Evolutionary conservation across 2,888 invertebrate species (phyloP).

Genomic region (Podotricha telesiphe): DNA sequence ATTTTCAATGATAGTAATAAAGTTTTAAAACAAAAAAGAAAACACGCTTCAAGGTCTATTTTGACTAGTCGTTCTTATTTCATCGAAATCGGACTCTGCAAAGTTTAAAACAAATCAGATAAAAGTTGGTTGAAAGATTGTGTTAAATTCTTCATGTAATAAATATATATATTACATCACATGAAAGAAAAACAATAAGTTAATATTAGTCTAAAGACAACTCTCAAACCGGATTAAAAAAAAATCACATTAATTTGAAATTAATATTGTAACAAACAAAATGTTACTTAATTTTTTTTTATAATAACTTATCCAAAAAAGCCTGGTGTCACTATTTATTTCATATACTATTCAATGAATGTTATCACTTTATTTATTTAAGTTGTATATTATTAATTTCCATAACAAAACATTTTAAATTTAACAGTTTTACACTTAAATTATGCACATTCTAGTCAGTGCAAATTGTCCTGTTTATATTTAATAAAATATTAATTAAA

Average conservation of each 20-base stretch:
- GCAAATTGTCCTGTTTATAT: slow-evolving; percentile 6
- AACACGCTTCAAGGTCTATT: too few species aligned
- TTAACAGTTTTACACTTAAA: background rate
- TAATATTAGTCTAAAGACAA: background rate
- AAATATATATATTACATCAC: background rate
- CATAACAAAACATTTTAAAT: background rate
- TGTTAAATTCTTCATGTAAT: background rate
- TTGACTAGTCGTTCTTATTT: too few species aligned
- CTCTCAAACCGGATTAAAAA: too few species aligned
- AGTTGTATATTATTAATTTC: background rate
- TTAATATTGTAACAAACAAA: too few species aligned
- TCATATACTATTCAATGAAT: background rate
- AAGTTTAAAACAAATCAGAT: too few species aligned
- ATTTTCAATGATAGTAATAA: background rate
- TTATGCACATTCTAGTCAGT: slow-evolving; percentile 9
- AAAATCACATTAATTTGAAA: too few species aligned
- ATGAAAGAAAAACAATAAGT: background rate
- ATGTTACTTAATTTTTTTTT: too few species aligned
- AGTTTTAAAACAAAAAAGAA: too few species aligned
- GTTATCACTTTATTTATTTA: background rate
- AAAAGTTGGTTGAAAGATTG: too few species aligned
- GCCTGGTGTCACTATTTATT: background rate
- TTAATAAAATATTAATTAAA: background rate
- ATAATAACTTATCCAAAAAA: too few species aligned
- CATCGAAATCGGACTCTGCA: too few species aligned